Base-by-base conservation (phyloP, 2,888 invertebrate species). In the Glomeris marginata region DNA sequence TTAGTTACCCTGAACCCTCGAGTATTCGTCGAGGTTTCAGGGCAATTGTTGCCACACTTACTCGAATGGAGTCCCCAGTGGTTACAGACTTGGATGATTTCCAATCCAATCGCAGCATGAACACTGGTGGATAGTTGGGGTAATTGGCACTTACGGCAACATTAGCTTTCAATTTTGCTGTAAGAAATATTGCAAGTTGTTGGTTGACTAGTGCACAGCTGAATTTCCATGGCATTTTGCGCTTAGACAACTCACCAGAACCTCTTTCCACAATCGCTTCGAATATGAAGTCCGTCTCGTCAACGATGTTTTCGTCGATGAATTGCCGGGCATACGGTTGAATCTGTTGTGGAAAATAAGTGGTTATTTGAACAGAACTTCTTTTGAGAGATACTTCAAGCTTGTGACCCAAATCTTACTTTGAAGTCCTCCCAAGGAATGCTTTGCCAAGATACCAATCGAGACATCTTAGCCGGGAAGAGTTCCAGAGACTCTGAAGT, bases 101-200 rank as follows among this genome's bases (percentile, higher is more conserved):
- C 76, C 82, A 82, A 58, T 77, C 74, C 8, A 87, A 66, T 35
- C 74, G 77, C 47, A 92, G 64, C 13, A 78, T 75, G 71, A 90
- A 86, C 48, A 90, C 69, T 0, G 92, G 86, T 1, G 80, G 72
- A 45, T 75, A 75, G 51, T 73, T 72, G 0, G 92, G 92, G 65
- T 88, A 92, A 63, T 86, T 81, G 58, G 84, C 81, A 56, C 81
- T 80, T 21, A 92, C 74, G 18, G 80, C 79, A 54, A 91, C 77
- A 40, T 80, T 74, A 13, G 84, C 82, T 21, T 80, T 75, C 58
- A 92, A 68, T 64, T 80, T 81, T 10, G 84, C 90, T 72, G 62
- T 18, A 70, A 67, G 55, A 55, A 54, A 53, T 56, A 54, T n/a
- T n/a, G n/a, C n/a, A n/a, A n/a, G n/a, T n/a, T n/a, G n/a, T n/a